Conservation (phyloP, 2,797 vertebrate genomes). For the Anguilla marmorata region DNA sequence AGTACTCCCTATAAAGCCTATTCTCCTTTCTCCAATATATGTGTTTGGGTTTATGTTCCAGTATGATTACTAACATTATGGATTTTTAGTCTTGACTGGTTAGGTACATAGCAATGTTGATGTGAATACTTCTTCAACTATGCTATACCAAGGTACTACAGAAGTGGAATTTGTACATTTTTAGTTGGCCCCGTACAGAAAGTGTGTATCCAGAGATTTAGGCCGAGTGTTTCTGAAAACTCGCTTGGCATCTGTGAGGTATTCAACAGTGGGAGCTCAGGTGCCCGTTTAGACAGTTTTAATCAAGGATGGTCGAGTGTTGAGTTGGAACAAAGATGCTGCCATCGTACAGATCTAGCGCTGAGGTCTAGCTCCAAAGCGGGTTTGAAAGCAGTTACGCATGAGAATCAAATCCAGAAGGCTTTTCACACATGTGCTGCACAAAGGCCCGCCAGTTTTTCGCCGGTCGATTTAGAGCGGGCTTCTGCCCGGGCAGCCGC, state of each 20-base stretch:
- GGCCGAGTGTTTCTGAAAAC: background rate
- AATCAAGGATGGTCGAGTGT: background rate
- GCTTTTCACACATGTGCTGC: background rate
- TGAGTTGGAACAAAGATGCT: background rate
- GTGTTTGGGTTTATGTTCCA: no score
- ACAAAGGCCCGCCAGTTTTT: background rate
- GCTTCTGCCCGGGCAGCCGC: slow-evolving; percentile 46
- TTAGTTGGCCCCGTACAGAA: background rate
- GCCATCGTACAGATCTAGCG: background rate
- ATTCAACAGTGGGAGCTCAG: background rate
- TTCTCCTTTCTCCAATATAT: no score
- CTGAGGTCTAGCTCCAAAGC: no score
- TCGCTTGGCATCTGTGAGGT: background rate
- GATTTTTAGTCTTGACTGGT: background rate
- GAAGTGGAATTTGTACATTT: background rate
- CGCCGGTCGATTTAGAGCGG: slow-evolving; percentile 55
- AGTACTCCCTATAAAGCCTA: no score
- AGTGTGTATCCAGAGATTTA: background rate
- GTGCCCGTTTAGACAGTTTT: background rate
- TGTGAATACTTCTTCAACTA: background rate
- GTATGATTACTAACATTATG: background rate
- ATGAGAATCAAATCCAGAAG: background rate
- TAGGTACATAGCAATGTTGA: background rate
- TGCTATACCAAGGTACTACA: background rate
- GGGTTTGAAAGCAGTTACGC: background rate